These are phyloP conservation scores for Rhodinocichla rosea DNA, from an alignment of 2,113 vertebrate genomes.

Conservation along the genomic window DNA sequence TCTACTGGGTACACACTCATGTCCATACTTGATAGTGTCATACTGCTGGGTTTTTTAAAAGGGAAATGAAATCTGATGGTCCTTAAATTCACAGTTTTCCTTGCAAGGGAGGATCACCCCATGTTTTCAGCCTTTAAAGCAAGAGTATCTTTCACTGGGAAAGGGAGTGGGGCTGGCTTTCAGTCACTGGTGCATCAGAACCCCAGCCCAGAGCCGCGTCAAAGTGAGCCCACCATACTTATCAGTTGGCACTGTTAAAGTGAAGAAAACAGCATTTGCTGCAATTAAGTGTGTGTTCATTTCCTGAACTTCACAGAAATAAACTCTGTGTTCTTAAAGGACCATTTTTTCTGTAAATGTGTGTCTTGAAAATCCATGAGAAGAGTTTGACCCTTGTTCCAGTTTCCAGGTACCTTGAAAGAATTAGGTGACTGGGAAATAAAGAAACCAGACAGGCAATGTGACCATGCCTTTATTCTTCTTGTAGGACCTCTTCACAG, in stretches of 20 bases:
- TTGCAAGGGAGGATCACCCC: neutral
- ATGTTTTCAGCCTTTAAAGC: neutral
- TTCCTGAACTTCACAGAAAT: neutral
- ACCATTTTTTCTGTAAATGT: neutral
- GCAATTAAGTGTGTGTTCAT: neutral
- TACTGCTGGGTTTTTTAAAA: neutral
- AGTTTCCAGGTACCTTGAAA: neutral
- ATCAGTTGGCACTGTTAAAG: neutral
- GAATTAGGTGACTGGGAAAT: neutral
- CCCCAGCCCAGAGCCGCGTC: neutral
- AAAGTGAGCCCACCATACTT: neutral
- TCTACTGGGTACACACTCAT: neutral
- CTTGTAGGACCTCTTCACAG: neutral
- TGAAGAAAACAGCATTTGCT: neutral
- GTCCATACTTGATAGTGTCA: neutral
- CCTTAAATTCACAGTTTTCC: neutral
- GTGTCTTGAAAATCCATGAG: neutral
- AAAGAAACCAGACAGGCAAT: neutral
- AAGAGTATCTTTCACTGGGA: neutral
- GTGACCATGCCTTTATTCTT: neutral
- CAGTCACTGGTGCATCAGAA: neutral
- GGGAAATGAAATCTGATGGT: neutral
- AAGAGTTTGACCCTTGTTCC: neutral
- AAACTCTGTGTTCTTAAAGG: neutral
- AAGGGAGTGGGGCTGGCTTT: neutral